These are phyloP conservation scores for Clarias macrocephalus DNA, from an alignment of 2,113 vertebrate genomes.

Conservation along the genomic window DNA sequence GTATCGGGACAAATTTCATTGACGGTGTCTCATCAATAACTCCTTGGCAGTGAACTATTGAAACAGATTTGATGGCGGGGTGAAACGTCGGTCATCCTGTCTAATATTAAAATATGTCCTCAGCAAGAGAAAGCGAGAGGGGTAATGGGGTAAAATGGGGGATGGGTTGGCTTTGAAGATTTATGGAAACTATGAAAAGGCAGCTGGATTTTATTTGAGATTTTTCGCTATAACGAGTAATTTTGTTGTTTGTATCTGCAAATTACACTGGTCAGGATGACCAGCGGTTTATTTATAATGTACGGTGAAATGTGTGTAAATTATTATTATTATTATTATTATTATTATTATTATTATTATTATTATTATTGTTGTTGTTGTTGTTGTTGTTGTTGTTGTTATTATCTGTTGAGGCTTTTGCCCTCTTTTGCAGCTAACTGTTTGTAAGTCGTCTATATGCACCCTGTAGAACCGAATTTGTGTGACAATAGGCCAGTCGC, in stretches of 20 bases:
- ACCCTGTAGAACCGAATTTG: conserved; percentile 93
- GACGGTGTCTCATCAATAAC: conserved; percentile 88
- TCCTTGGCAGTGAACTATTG: conserved; percentile 90
- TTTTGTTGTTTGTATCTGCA: not conserved
- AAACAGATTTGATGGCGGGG: conserved; percentile 84
- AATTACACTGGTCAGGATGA: not conserved
- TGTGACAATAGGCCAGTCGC: conserved; percentile 69
- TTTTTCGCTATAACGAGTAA: not conserved
- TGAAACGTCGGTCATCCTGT: conserved; percentile 89
- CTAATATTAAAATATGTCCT: conserved; percentile 87
- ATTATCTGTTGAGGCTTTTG: conserved; percentile 52
- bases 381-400: too few relatives aligned
- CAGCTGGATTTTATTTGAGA: conserved; percentile 26
- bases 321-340: too few relatives aligned
- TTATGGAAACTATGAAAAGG: conserved; percentile 19
- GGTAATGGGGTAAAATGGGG: not conserved
- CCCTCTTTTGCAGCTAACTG: conserved; percentile 69
- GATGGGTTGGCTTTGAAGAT: conserved; percentile 32
- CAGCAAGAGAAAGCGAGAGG: conserved; percentile 66
- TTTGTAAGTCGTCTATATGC: conserved; percentile 79
- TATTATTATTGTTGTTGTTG: too few relatives aligned
- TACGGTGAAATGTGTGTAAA: not conserved
- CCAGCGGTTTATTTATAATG: not conserved
- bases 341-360: too few relatives aligned
- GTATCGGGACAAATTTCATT: conserved; percentile 88